Conservation (phyloP, 2,113 vertebrate species). For the Microtus pennsylvanicus region DNA sequence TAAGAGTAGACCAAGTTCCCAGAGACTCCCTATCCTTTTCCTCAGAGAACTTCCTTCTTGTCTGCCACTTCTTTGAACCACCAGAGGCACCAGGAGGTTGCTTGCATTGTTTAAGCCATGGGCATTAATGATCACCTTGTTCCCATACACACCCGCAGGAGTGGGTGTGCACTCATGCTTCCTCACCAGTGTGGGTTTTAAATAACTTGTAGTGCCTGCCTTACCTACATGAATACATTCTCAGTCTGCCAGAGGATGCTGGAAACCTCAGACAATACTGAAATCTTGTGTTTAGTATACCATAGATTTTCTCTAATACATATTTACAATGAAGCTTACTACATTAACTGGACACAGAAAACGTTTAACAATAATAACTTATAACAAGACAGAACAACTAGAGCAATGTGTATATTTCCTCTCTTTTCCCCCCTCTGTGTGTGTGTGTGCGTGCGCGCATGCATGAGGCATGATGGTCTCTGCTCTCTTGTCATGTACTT, state of each 20-base stretch:
- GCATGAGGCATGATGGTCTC: background rate
- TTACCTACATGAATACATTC: background rate
- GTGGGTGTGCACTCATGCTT: background rate
- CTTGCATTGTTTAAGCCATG: background rate
- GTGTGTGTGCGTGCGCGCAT: background rate
- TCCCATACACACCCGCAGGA: rapidly evolving
- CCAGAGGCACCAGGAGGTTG: background rate
- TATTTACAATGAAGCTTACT: background rate
- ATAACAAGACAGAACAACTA: background rate
- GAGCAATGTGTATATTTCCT: background rate
- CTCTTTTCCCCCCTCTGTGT: background rate
- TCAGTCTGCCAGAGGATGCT: background rate
- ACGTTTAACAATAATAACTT: background rate
- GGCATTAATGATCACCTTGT: background rate
- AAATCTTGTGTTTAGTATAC: background rate
- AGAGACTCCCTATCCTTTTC: background rate
- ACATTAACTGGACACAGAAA: background rate
- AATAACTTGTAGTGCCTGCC: background rate
- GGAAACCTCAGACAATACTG: background rate
- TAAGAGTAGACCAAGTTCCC: background rate
- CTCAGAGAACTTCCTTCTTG: background rate
- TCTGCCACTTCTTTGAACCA: background rate
- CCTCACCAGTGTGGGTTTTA: background rate
- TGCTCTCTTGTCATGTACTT: background rate
- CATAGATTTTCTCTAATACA: background rate